A percentile compares a stretch with the other conserved stretches of the same genome.
These are phyloP conservation scores for Melanargia galathea DNA, from an alignment of 2,888 invertebrate genomes.

Conservation along the genomic window DNA sequence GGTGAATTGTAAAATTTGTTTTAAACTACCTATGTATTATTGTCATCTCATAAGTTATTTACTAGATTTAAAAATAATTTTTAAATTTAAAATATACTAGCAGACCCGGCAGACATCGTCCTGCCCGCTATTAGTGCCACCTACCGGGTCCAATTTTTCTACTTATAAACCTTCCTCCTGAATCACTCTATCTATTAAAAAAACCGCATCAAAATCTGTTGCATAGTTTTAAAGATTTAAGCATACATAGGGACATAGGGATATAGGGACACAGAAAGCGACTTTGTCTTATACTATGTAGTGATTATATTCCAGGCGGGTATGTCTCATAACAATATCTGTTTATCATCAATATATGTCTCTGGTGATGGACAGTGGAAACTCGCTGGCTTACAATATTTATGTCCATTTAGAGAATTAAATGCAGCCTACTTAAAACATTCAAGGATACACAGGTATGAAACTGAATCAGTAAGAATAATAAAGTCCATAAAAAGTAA, in stretches of 20 bases:
- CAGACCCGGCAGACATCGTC: too few species aligned
- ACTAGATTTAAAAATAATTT: slow-evolving; percentile 13
- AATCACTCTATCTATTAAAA: too few species aligned
- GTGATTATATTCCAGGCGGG: slow-evolving; percentile 77
- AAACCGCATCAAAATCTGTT: too few species aligned
- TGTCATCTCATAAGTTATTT: too few species aligned
- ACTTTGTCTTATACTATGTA: too few species aligned
- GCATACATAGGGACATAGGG: too few species aligned
- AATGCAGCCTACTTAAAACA: slow-evolving; percentile 85
- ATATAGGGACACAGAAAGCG: too few species aligned
- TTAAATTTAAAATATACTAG: neutral
- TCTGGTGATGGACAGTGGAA: slow-evolving; percentile 94
- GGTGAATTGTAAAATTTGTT: slow-evolving; percentile 59
- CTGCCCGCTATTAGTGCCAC: too few species aligned
- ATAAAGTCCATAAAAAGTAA: neutral
- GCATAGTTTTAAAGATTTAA: too few species aligned
- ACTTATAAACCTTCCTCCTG: too few species aligned
- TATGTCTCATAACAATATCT: slow-evolving; percentile 92
- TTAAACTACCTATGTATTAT: too few species aligned
- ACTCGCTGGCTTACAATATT: slow-evolving; percentile 91
- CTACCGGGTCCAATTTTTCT: too few species aligned
- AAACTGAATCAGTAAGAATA: neutral
- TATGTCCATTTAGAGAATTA: slow-evolving; percentile 86
- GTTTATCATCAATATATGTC: slow-evolving; percentile 90
- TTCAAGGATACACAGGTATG: slow-evolving; percentile 82